These are phyloP conservation scores for Thomomys bottae DNA, from an alignment of 2,113 vertebrate species.

Conservation along the genomic window DNA sequence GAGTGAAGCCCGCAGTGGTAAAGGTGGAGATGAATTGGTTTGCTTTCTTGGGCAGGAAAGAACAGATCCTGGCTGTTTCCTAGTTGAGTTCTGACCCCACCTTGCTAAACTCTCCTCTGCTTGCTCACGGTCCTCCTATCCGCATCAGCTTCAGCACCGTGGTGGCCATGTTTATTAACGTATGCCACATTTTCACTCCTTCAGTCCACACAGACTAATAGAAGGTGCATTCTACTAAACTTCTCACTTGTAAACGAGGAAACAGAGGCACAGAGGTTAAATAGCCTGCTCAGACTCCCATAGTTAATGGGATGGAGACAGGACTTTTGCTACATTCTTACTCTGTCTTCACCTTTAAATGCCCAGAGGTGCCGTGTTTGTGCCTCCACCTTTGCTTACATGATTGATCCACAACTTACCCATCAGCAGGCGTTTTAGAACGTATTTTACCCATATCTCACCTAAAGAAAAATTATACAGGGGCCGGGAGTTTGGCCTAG, in stretches of 20 bases:
- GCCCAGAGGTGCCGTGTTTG: background rate
- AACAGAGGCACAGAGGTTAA: background rate
- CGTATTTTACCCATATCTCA: background rate
- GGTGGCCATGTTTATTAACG: background rate
- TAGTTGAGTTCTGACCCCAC: background rate
- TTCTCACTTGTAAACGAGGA: background rate
- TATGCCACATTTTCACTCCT: background rate
- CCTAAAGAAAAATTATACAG: too few relatives aligned
- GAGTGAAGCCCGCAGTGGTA: background rate
- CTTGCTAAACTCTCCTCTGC: background rate
- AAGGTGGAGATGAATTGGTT: background rate
- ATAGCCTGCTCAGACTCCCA: background rate
- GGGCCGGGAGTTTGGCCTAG: too few relatives aligned
- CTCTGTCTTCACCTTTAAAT: background rate
- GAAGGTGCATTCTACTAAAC: accelerated
- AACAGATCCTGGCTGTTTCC: background rate
- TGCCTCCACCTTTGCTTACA: background rate
- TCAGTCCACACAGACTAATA: background rate
- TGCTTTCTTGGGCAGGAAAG: background rate
- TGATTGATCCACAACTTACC: background rate
- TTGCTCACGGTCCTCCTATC: accelerated
- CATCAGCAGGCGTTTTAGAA: background rate
- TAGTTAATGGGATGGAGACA: background rate
- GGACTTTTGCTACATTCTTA: accelerated
- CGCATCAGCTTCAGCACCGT: accelerated